phyloP scores from a whole-genome alignment of 2,113 vertebrate species.

The Elaphurus davidianus region DNA sequence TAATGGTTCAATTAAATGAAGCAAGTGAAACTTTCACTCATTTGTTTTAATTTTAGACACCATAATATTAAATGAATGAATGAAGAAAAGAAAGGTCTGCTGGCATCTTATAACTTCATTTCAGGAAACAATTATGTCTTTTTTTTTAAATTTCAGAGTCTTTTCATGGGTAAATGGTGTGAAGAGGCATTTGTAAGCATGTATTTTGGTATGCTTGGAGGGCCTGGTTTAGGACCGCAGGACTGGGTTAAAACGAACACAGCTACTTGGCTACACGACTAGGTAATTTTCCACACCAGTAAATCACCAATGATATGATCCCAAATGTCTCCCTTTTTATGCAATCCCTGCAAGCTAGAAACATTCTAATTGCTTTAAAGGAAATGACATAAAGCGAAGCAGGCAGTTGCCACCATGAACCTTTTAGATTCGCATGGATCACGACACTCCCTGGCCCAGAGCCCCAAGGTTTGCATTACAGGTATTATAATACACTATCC shows the following conservation, averaged over 20 bases:
- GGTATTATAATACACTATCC: neutral
- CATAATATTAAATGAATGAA: neutral
- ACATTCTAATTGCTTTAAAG: slow-evolving; percentile 59
- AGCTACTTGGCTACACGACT: neutral
- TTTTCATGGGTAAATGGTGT: neutral
- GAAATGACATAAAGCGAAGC: slow-evolving; percentile 40
- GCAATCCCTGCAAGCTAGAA: slow-evolving; percentile 40
- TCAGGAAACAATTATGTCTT: neutral
- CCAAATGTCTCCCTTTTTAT: slow-evolving; percentile 40
- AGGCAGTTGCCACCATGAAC: slow-evolving; percentile 22
- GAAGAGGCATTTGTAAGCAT: neutral
- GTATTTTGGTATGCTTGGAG: neutral
- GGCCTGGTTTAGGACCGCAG: neutral
- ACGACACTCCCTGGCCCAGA: neutral
- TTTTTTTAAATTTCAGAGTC: neutral
- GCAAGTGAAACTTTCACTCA: neutral
- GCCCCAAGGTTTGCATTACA: neutral
- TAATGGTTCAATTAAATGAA: neutral
- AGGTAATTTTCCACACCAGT: slow-evolving; percentile 56
- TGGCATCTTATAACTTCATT: neutral
- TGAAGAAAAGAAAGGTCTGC: neutral
- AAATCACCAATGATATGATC: slow-evolving; percentile 50
- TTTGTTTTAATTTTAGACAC: slow-evolving; percentile 31
- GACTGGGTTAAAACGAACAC: slow-evolving; percentile 13
- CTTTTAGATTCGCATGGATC: slow-evolving; percentile 20